A percentile compares a stretch with the other conserved stretches of the same genome.
phyloP scores from a whole-genome alignment of 1,140 invertebrate species.

The Chrysomallon squamiferum region DNA sequence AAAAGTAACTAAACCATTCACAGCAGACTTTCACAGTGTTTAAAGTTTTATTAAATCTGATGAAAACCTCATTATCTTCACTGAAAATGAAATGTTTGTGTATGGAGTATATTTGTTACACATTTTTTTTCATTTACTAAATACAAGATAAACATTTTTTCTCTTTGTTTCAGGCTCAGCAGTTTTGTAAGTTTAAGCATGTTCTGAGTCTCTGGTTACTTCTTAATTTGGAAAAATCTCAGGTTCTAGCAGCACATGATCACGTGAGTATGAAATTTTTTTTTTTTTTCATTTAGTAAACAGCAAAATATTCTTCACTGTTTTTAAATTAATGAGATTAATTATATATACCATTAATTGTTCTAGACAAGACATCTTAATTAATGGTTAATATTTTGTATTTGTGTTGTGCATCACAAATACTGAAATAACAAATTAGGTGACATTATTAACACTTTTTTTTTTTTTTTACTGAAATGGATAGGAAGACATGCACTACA shows the following conservation, averaged over 20 bases:
- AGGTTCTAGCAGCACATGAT: slow-evolving; percentile 18
- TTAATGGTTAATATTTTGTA: no score
- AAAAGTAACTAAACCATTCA: slow-evolving; percentile 21
- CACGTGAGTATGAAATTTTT: slow-evolving; percentile 11
- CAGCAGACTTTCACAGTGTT: not conserved
- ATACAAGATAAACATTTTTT: not conserved
- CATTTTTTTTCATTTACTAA: not conserved
- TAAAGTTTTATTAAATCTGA: not conserved
- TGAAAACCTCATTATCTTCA: not conserved
- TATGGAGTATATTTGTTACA: not conserved
- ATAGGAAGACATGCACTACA: no score
- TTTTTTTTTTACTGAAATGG: no score
- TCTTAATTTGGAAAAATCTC: slow-evolving; percentile 32
- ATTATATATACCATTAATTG: no score
- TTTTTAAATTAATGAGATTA: no score
- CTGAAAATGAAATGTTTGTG: not conserved
- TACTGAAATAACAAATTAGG: no score
- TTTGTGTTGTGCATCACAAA: no score
- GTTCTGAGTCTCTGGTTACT: slow-evolving; percentile 41
- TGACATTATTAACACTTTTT: no score
- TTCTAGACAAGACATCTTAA: no score
- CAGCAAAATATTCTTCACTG: not conserved
- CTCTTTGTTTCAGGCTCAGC: slow-evolving; percentile 25
- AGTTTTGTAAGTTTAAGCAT: slow-evolving; percentile 34
- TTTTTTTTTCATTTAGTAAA: not conserved